Percentiles rank a stretch among this genome's conserved stretches.
These are phyloP conservation scores for Diarsia brunnea DNA, from an alignment of 2,888 invertebrate genomes.

Conservation along the genomic window DNA sequence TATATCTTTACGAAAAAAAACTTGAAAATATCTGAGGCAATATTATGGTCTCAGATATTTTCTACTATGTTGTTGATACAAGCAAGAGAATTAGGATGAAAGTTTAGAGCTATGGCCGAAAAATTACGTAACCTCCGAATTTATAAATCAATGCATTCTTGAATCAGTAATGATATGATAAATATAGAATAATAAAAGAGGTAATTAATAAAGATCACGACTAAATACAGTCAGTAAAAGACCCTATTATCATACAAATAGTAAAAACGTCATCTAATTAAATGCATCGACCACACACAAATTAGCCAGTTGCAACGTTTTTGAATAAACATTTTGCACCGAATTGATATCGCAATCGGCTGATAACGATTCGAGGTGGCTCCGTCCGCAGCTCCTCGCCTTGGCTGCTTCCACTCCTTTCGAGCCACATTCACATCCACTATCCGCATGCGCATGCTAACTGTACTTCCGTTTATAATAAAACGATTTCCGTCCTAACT, in stretches of 20 bases:
- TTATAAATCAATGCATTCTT: background rate
- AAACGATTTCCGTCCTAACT: slow-evolving; percentile 77
- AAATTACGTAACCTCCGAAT: background rate
- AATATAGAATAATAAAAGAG: slow-evolving; percentile 2
- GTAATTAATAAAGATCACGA: slow-evolving; percentile 1
- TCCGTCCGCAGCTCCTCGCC: slow-evolving; percentile 54
- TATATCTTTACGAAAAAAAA: too few relatives aligned
- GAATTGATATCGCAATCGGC: slow-evolving; percentile 38
- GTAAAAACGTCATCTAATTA: slow-evolving; percentile 19
- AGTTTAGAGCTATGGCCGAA: background rate
- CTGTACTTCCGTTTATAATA: slow-evolving; percentile 77
- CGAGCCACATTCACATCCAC: slow-evolving; percentile 66
- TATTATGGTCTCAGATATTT: background rate
- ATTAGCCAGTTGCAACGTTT: slow-evolving; percentile 7
- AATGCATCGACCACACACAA: slow-evolving; percentile 1
- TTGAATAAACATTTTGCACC: slow-evolving; percentile 22
- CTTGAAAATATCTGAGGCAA: too few relatives aligned
- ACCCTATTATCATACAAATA: background rate
- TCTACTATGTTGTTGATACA: background rate
- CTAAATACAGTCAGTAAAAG: background rate
- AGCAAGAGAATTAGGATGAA: background rate
- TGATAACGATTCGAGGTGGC: slow-evolving; percentile 49
- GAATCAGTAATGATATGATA: background rate
- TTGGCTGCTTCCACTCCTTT: slow-evolving; percentile 66
- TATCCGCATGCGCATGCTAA: slow-evolving; percentile 56